Evolutionary conservation across 2,113 vertebrate genomes (phyloP).

Genomic region (Mus spicilegus): DNA sequence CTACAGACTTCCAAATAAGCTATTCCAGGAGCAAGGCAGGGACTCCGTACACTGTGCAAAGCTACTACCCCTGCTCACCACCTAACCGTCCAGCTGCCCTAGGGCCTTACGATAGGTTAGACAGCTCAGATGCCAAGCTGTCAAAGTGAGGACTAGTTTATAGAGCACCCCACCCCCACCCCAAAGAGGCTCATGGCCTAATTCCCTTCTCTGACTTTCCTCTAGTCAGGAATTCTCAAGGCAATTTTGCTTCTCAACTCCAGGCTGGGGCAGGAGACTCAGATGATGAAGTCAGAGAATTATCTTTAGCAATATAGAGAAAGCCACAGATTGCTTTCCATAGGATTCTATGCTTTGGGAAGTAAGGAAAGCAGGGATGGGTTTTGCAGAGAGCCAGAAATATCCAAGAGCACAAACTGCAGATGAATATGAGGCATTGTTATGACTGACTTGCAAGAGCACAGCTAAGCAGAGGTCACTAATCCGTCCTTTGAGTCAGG

Average conservation of each 20-base stretch:
- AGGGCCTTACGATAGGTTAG: not conserved
- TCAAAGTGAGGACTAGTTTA: conserved; percentile 3
- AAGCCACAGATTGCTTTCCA: conserved; percentile 41
- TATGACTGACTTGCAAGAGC: conserved; percentile 33
- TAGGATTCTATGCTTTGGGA: not conserved
- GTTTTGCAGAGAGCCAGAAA: conserved; percentile 62
- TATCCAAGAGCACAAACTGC: conserved; percentile 36
- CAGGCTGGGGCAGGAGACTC: not conserved
- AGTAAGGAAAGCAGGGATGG: conserved; percentile 3
- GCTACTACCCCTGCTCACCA: not conserved
- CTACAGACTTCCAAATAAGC: conserved; percentile 46
- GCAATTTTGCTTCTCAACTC: conserved; percentile 39
- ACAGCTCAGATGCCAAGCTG: conserved; percentile 21
- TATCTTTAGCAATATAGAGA: not conserved
- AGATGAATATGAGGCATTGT: conserved; percentile 66
- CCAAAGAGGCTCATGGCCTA: not conserved
- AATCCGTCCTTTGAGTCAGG: conserved; percentile 57
- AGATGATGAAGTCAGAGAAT: not conserved
- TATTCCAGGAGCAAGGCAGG: conserved; percentile 10
- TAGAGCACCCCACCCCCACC: not conserved
- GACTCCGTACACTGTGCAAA: not conserved
- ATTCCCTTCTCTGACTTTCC: conserved; percentile 30
- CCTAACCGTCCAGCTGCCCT: not conserved
- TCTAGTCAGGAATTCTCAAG: conserved; percentile 59
- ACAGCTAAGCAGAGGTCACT: conserved; percentile 63